phyloP scores from a whole-genome alignment of 2,888 invertebrate species.

The Morinoia aosen region DNA sequence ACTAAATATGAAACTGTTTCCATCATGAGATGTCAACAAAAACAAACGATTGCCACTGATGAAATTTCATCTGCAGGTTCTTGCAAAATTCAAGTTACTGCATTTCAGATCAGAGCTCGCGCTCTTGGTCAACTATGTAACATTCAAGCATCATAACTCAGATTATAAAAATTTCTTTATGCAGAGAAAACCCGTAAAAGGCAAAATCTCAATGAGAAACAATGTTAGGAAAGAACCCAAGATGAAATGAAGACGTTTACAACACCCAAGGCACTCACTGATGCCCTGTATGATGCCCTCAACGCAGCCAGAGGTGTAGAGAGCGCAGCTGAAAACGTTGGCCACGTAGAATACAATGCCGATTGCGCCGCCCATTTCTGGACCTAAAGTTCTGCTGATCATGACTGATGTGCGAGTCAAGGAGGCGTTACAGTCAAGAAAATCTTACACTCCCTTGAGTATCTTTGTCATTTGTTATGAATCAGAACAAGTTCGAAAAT shows the following conservation, averaged over 20 bases:
- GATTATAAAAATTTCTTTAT: too few relatives aligned
- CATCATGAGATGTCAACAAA: too few relatives aligned
- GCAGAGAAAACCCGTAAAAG: too few relatives aligned
- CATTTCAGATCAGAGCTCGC: too few relatives aligned
- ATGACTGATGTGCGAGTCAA: slow-evolving; percentile 80
- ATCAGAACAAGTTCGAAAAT: neutral
- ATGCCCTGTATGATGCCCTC: slow-evolving; percentile 84
- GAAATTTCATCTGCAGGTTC: too few relatives aligned
- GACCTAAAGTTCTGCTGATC: slow-evolving; percentile 97
- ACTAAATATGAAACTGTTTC: too few relatives aligned
- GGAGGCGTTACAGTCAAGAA: neutral
- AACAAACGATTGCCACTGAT: too few relatives aligned
- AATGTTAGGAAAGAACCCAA: too few relatives aligned
- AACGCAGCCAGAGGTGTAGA: slow-evolving; percentile 95
- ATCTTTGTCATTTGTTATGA: neutral
- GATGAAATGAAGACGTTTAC: neutral
- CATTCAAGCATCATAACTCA: too few relatives aligned
- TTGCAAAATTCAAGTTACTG: too few relatives aligned
- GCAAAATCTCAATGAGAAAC: too few relatives aligned
- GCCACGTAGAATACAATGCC: slow-evolving; percentile 98
- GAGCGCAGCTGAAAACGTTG: slow-evolving; percentile 95
- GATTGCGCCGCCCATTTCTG: slow-evolving; percentile 99
- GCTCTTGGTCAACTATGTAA: too few relatives aligned
- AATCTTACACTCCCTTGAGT: neutral
- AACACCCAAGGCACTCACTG: slow-evolving; percentile 71